These are phyloP conservation scores for Desoria tigrina DNA, from an alignment of 2,888 invertebrate genomes.

Conservation along the genomic window DNA sequence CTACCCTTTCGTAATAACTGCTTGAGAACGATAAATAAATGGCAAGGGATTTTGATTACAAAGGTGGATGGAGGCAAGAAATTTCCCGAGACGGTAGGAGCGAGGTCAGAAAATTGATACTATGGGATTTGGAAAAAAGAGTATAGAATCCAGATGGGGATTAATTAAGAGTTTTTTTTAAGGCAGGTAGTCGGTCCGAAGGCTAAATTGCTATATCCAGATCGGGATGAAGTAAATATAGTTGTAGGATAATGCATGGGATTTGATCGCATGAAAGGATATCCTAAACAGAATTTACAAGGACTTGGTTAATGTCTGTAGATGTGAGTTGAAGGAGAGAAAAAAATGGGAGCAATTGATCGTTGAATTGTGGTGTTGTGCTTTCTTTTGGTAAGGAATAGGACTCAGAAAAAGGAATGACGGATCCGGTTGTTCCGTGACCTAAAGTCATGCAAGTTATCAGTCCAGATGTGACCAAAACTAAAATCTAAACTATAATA, in stretches of 20 bases:
- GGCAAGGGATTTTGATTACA: too few species aligned
- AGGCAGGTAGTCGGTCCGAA: too few species aligned
- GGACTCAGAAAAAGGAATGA: not conserved
- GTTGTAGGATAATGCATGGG: not conserved
- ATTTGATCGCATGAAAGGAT: not conserved
- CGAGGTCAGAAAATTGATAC: too few species aligned
- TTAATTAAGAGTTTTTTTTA: not conserved
- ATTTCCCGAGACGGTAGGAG: too few species aligned
- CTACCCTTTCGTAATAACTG: too few species aligned
- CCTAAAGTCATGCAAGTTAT: slow-evolving; percentile 29
- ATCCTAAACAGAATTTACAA: too few species aligned
- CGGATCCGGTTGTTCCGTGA: slow-evolving; percentile 25
- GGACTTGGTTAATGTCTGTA: too few species aligned
- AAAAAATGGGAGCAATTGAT: not conserved
- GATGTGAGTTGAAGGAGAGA: not conserved
- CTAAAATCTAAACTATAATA: not conserved
- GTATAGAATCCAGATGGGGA: too few species aligned
- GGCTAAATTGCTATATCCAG: not conserved
- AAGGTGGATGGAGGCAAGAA: too few species aligned
- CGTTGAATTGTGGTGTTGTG: not conserved
- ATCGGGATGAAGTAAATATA: not conserved
- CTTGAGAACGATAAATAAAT: too few species aligned
- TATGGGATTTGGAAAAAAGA: too few species aligned
- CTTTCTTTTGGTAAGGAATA: not conserved
- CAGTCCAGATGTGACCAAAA: slow-evolving; percentile 32